Conservation (phyloP, 1,140 invertebrate genomes). For the Dendroctonus ponderosae region DNA sequence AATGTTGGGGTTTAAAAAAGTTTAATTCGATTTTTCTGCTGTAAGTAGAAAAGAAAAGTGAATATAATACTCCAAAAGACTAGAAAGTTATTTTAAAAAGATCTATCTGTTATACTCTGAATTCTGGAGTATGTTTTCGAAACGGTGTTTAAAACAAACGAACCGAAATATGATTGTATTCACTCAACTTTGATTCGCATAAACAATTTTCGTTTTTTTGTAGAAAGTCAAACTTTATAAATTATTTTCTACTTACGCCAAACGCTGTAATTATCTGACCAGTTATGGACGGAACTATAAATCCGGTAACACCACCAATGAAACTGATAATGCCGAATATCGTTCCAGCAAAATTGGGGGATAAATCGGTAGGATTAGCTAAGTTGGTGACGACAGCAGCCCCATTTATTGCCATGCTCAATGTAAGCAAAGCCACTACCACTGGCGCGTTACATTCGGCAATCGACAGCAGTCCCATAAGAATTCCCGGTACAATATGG, state of each 20-base stretch:
- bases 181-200: neutral
- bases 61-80: no score
- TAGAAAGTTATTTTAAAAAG: no score
- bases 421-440: conserved; percentile 67
- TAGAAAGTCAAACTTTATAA: conserved; percentile 9
- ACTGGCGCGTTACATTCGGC: conserved; percentile 63
- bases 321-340: conserved; percentile 73
- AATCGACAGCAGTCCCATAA: conserved; percentile 64
- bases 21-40: no score
- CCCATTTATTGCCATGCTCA: conserved; percentile 78
- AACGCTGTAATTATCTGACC: conserved; percentile 65
- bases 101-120: no score
- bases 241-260: conserved; percentile 52
- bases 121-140: neutral
- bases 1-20: no score
- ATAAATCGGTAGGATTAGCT: conserved; percentile 80
- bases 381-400: conserved; percentile 79
- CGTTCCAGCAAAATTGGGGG: conserved; percentile 76
- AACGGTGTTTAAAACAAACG: no score
- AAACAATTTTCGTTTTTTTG: neutral
- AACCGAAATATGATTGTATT: neutral
- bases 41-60: no score
- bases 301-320: conserved; percentile 71
- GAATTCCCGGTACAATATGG: conserved; percentile 66
- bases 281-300: conserved; percentile 65